Evolutionary conservation across 2,888 invertebrate species (phyloP), one percentile per base, ranked within the genome.

Genomic region (Drosophila algonquin): DNA sequence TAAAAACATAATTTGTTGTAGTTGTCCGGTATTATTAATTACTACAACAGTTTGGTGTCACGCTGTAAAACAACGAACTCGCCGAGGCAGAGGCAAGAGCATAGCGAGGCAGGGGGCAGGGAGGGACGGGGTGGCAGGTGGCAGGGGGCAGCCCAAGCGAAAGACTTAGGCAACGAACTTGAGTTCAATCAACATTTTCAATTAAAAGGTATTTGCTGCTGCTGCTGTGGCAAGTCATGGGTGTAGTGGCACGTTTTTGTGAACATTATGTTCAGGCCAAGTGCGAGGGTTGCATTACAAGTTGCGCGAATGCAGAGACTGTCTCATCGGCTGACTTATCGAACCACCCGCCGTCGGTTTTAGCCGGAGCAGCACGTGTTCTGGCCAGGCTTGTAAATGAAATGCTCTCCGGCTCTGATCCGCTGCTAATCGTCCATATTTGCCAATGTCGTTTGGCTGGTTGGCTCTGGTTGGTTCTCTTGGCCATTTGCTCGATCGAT

Each of bases 1-100:
- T 85, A 85, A 85, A 89, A 85, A 69, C 86, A 89, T 87, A 84
- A 84, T 88, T 84, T 84, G 83, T 79, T 83, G 88, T 81, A 86
- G 87, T 79, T 80, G 89, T 64, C 68, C 76, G 87, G 74, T 76
- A 79, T 88, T 84, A 84, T 84, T 84, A 84, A 84, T 84, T 84
- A 84, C 83, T 88, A 84, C 83, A 84, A 77, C 89, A 87, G 80
- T 84, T 87, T 79, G 81, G 89, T 84, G 83, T 88, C 83, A 84
- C 85, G 83, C 87, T 84, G 84, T 72, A 84, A 63, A 71, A 75
- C 63, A 70, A 67, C 50, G 52, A 68, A 2, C 40, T 35, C 10
- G 35, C 35, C 12, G 35, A 10, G 12, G 12, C 35, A 35, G 32
- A 32, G 32, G 32, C 14, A 14, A 6, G 7, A 14, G 24, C 5